Evolutionary conservation across 1,140 invertebrate genomes (phyloP).

Genomic region (Tetragnatha versicolor): DNA sequence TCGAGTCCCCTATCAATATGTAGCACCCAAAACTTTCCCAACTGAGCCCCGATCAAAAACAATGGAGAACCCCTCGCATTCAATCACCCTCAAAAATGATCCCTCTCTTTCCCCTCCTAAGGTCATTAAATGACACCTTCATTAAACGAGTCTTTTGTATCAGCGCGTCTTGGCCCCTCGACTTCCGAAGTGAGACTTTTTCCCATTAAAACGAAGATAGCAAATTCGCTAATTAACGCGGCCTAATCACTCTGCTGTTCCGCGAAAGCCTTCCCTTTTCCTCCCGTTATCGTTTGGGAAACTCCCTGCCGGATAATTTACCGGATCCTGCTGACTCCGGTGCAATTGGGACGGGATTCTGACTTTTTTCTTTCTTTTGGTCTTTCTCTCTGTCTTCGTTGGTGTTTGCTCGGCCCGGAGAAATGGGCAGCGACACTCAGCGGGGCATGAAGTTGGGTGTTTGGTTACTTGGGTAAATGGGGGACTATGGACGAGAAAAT

Average conservation of each 20-base stretch:
- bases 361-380: not conserved
- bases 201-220: not conserved
- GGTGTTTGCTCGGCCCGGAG: not conserved
- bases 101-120: slow-evolving; percentile 1
- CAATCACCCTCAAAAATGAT: slow-evolving; percentile 1
- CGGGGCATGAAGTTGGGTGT: too few relatives aligned
- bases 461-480: too few relatives aligned
- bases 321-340: not conserved
- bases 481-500: too few relatives aligned
- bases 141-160: slow-evolving; percentile 23
- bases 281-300: not conserved
- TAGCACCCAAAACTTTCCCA: too few relatives aligned
- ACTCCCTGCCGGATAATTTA: not conserved
- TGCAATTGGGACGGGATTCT: not conserved
- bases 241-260: slow-evolving; percentile 16
- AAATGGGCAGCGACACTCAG: too few relatives aligned
- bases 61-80: too few relatives aligned
- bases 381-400: not conserved
- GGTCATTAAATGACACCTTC: slow-evolving; percentile 12
- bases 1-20: too few relatives aligned
- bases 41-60: too few relatives aligned
- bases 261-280: not conserved
- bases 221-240: slow-evolving; percentile 22
- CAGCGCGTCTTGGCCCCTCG: not conserved
- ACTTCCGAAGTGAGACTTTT: not conserved